phyloP scores from a whole-genome alignment of 1,140 invertebrate species.

The Formica exsecta region DNA sequence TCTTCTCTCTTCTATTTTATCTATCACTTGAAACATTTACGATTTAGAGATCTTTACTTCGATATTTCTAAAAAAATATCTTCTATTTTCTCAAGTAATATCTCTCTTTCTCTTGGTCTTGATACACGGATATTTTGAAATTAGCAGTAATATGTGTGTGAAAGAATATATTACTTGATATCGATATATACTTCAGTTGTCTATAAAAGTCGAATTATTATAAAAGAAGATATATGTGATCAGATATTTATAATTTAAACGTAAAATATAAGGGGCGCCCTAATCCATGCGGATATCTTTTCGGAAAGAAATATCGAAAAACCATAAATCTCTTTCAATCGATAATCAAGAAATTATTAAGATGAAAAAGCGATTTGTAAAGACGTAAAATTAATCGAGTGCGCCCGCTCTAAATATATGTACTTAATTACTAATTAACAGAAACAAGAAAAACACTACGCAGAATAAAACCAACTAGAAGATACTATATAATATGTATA shows the following conservation, averaged over 20 bases:
- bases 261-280: conserved; percentile 21
- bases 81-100: not conserved
- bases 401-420: conserved; percentile 73
- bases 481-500: conserved; percentile 77
- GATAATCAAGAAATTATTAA: conserved; percentile 51
- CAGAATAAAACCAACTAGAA: conserved; percentile 78
- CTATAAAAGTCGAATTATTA: conserved; percentile 3
- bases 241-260: not conserved
- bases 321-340: conserved; percentile 39
- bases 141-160: not conserved
- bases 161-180: not conserved
- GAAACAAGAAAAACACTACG: conserved; percentile 60
- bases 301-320: conserved; percentile 48
- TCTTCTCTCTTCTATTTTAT: not conserved
- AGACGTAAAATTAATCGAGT: conserved; percentile 60
- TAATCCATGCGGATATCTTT: not conserved
- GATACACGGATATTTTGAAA: not conserved
- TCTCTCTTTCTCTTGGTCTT: not conserved
- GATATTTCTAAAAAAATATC: not conserved
- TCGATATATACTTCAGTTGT: conserved; percentile 1
- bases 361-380: conserved; percentile 51
- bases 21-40: not conserved
- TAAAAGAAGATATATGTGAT: not conserved
- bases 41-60: not conserved
- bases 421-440: conserved; percentile 78